Evolutionary conservation across 1,140 invertebrate genomes (phyloP).

Genomic region (Trichomalopsis sarcophagae): DNA sequence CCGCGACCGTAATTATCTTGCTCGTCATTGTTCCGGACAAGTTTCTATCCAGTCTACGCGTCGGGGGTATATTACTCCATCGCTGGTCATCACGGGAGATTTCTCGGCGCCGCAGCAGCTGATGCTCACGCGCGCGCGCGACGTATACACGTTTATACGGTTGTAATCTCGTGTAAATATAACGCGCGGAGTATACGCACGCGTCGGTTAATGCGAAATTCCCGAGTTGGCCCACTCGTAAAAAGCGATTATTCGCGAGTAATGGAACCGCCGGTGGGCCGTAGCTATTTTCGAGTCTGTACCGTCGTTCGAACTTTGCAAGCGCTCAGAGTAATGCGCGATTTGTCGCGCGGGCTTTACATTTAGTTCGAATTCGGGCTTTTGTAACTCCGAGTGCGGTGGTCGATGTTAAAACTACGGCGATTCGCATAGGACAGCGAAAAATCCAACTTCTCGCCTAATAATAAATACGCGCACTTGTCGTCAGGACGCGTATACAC

Average conservation of each 20-base stretch:
- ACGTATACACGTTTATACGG: neutral
- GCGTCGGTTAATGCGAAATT: too few species aligned
- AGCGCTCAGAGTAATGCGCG: neutral
- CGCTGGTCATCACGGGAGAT: neutral
- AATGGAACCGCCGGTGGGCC: neutral
- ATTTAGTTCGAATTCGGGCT: neutral
- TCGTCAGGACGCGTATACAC: neutral
- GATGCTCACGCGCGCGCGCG: neutral
- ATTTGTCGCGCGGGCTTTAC: neutral
- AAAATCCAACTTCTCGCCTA: neutral
- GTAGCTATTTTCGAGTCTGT: neutral
- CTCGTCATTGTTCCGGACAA: constrained; percentile 55
- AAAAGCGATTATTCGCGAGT: constrained; percentile 4
- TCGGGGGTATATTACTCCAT: too few species aligned
- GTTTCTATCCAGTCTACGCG: constrained; percentile 32
- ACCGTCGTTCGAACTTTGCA: constrained; percentile 16
- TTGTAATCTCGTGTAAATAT: constrained; percentile 19
- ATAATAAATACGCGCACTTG: constrained; percentile 38
- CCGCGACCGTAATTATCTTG: constrained; percentile 48
- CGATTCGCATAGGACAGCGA: neutral
- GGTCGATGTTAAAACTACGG: neutral
- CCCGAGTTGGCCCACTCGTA: neutral
- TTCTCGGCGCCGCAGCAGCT: neutral
- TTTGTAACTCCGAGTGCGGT: neutral
- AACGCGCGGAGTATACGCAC: neutral